Evolutionary conservation across 2,797 vertebrate genomes (phyloP), one percentile per base, ranked within the genome.

Genomic region (Dryobates pubescens): DNA sequence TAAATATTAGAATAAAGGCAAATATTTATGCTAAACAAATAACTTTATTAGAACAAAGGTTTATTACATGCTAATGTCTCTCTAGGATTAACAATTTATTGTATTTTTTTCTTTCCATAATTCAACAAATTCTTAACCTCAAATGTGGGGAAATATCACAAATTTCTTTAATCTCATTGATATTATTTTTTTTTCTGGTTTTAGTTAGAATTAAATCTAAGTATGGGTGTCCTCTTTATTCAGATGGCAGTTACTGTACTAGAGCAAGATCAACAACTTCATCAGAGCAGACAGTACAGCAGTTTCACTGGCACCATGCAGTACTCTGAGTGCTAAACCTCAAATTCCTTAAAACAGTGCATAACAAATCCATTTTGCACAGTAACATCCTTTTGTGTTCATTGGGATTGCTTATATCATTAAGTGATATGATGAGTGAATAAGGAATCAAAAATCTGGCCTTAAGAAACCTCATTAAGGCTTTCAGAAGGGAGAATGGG

Each of bases 41-140:
- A 91, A 32, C 7, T 26, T 27, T 67, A 54, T 41, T 76, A 71
- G 26, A 82, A 70, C 15, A 79, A 80, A 88, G 69, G 5, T 63
- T 65, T 77, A 51, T 73, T 89, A 22, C 3, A 45, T 49, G 38
- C 23, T 72, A 87, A 45, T 82, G 20, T 82, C 13, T 78, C 36
- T 59, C 12, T 76, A 71, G 27, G 41, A 64, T 45, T 82, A 78
- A 67, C 51, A 84, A 68, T 73, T 61, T 77, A 70, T 62, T 80
- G 86, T 32, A 43, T 23, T 7, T 62, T 86, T 94, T 91, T 80
- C 26, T 91, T 90, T 82, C 76, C 69, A 49, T 61, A 76, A 88
- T 5, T 63, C 36, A 85, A 86, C 10, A 84, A 67, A 72, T 23
- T 17, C 20, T 29, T 85, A 65, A 81, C 76, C 12, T 20, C 53